Percentiles rank a stretch among this genome's conserved stretches.
These are phyloP conservation scores for Clepsis dumicolana DNA, from an alignment of 2,888 invertebrate species.

Conservation along the genomic window DNA sequence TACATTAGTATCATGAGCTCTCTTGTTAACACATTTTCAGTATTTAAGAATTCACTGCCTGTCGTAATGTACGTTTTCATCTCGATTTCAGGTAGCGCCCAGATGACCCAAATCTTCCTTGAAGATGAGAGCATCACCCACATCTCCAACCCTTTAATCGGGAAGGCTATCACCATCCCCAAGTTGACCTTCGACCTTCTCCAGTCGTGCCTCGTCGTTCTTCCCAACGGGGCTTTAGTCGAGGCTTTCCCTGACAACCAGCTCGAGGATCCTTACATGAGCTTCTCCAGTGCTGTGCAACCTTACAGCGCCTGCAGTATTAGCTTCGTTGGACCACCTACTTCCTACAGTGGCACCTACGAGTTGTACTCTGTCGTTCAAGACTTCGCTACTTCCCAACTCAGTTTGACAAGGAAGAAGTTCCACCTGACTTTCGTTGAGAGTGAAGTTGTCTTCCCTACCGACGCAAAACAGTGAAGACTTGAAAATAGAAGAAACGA, in stretches of 20 bases:
- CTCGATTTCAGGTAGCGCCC: conserved; percentile 52
- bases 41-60: background rate
- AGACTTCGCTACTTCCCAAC: conserved; percentile 48
- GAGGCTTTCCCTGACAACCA: conserved; percentile 58
- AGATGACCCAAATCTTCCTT: conserved; percentile 51
- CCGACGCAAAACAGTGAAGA: background rate
- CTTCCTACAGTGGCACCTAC: conserved; percentile 59
- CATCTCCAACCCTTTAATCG: conserved; percentile 52
- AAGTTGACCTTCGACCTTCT: conserved; percentile 56
- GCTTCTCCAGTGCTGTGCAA: conserved; percentile 44
- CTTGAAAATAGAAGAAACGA: too few relatives aligned
- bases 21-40: too few relatives aligned
- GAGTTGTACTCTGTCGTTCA: conserved; percentile 57
- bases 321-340: conserved; percentile 53
- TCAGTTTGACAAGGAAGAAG: conserved; percentile 54
- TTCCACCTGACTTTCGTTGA: conserved; percentile 56
- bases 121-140: conserved; percentile 52
- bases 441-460: too few relatives aligned
- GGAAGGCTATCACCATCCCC: conserved; percentile 54
- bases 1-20: too few relatives aligned
- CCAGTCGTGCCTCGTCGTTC: conserved; percentile 57
- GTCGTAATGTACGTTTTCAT: background rate
- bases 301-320: conserved; percentile 58
- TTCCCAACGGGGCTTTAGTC: conserved; percentile 56
- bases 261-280: conserved; percentile 48